phyloP scores from a whole-genome alignment of 2,797 vertebrate species.

The Tiaroga cobitis region DNA sequence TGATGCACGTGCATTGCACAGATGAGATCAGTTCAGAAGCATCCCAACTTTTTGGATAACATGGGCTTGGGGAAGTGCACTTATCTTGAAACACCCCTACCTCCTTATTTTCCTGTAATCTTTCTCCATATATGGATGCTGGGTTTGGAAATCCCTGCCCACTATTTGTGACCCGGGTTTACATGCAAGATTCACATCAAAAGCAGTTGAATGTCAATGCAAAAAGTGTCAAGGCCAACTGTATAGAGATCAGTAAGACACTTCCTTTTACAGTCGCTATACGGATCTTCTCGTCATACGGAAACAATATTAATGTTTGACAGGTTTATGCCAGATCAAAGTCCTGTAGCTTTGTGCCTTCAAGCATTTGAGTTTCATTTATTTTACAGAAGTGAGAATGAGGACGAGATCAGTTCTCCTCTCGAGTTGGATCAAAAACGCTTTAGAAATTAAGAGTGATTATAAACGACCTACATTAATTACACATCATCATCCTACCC shows the following conservation, averaged over 20 bases:
- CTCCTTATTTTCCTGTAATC: background rate
- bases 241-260: background rate
- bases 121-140: background rate
- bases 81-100: background rate
- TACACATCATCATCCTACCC: constrained; percentile 33
- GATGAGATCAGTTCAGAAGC: background rate
- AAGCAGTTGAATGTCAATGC: background rate
- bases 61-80: background rate
- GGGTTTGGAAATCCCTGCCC: background rate
- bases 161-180: background rate
- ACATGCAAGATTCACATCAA: background rate
- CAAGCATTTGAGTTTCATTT: background rate
- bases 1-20: background rate
- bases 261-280: background rate
- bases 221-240: too few relatives aligned
- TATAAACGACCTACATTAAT: constrained; percentile 68
- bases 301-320: constrained; percentile 26
- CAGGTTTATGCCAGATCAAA: background rate
- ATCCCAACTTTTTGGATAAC: background rate
- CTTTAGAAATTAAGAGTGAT: constrained; percentile 59
- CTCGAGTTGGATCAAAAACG: background rate
- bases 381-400: background rate
- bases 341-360: background rate
- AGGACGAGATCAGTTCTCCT: background rate
- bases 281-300: background rate